These are phyloP conservation scores for Liodrosophila aerea DNA, from an alignment of 2,888 invertebrate genomes.

Conservation along the genomic window DNA sequence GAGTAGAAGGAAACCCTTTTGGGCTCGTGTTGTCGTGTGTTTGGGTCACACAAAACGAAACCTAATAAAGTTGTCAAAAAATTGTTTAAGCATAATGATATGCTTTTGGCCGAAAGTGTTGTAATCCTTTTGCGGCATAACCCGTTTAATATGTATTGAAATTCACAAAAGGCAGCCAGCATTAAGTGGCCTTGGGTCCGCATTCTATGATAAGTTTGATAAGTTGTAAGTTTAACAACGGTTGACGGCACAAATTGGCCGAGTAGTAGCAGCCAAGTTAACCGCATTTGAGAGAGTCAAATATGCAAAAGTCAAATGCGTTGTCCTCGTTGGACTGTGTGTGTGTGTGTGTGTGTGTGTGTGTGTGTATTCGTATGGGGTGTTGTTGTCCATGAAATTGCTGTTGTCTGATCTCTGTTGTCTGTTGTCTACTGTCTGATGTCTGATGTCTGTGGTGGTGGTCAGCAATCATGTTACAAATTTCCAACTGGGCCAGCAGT, in stretches of 20 bases:
- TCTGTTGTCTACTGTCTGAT: conserved; percentile 1
- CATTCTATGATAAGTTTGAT: conserved; percentile 67
- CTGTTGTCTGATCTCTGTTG: conserved; percentile 35
- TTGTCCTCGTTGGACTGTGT: too few species aligned
- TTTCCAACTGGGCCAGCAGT: conserved; percentile 46
- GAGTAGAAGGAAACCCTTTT: conserved; percentile 52
- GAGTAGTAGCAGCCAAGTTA: conserved; percentile 27
- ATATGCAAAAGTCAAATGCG: conserved; percentile 78
- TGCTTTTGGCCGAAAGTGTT: conserved; percentile 70
- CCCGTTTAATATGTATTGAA: conserved; percentile 76
- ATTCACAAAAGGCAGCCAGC: conserved; percentile 68
- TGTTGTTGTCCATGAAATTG: conserved; percentile 25
- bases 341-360: too few species aligned
- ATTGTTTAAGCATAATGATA: conserved; percentile 79
- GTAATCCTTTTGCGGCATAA: conserved; percentile 77
- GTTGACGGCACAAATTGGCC: conserved; percentile 74
- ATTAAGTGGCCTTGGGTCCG: conserved; percentile 64
- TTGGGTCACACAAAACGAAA: conserved; percentile 57
- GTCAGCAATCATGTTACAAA: conserved; percentile 75
- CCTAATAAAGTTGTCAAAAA: conserved; percentile 77
- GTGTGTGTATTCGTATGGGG: neutral
- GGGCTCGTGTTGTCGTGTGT: conserved; percentile 19
- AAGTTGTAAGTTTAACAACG: conserved; percentile 75
- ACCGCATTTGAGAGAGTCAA: conserved; percentile 68
- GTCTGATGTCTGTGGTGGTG: conserved; percentile 27